Percentiles rank a stretch among this genome's conserved stretches.
Evolutionary conservation across 2,113 vertebrate species (phyloP).

Genomic region (Myiopsitta monachus): DNA sequence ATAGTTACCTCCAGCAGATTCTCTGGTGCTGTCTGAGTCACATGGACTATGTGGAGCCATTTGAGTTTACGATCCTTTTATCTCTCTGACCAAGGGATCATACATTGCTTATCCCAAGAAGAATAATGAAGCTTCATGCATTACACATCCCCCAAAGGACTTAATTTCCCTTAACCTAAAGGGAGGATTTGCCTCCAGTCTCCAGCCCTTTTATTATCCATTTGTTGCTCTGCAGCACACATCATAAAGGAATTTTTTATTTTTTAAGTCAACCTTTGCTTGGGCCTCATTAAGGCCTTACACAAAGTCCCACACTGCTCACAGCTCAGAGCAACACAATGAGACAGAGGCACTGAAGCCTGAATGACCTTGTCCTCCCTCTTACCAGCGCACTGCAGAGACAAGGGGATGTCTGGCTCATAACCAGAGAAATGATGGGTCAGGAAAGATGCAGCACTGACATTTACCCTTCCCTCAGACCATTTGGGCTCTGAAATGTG

Average conservation of each 20-base stretch:
- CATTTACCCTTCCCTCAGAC: neutral
- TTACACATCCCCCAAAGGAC: slow-evolving; percentile 19
- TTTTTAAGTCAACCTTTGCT: slow-evolving; percentile 42
- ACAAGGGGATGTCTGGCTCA: neutral
- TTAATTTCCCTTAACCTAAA: slow-evolving; percentile 32
- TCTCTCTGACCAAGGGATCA: slow-evolving; percentile 9
- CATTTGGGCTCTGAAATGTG: neutral
- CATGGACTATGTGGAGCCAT: neutral
- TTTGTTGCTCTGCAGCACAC: slow-evolving; percentile 22
- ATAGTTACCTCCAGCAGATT: neutral
- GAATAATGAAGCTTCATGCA: slow-evolving; percentile 27
- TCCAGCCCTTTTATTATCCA: slow-evolving; percentile 26
- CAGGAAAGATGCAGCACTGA: neutral
- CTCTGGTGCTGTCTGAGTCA: slow-evolving; percentile 1
- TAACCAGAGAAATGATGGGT: neutral
- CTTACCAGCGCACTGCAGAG: neutral
- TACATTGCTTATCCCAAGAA: neutral
- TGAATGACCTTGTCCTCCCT: neutral
- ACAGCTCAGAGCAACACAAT: neutral
- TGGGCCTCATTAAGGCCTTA: neutral
- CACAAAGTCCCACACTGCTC: neutral
- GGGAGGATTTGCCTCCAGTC: slow-evolving; percentile 32
- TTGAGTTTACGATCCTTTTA: slow-evolving; percentile 19
- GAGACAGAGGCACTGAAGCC: neutral
- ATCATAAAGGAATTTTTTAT: slow-evolving; percentile 39